Conservation (phyloP, 2,113 vertebrate genomes). For the Onychostruthus taczanowskii region DNA sequence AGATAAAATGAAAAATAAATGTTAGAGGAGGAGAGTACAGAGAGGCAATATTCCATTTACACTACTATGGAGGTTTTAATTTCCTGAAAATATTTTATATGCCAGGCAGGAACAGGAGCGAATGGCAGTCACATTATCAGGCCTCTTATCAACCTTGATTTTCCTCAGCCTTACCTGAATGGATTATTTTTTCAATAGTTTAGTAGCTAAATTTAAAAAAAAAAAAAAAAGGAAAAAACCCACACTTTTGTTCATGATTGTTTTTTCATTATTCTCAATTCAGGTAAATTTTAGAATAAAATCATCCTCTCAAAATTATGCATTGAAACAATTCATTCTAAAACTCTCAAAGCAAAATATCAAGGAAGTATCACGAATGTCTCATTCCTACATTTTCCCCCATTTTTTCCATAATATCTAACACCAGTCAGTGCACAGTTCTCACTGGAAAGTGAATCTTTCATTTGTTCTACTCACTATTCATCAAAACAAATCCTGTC, state of each 20-base stretch:
- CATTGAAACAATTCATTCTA: background rate
- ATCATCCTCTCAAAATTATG: background rate
- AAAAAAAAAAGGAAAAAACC: background rate
- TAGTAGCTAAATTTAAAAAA: background rate
- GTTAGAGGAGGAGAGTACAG: background rate
- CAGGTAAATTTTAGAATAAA: background rate
- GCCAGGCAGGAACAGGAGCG: background rate
- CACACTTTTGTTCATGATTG: background rate
- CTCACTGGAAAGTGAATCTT: slow-evolving; percentile 19
- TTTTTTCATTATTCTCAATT: background rate
- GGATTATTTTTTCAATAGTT: background rate
- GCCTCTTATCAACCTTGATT: slow-evolving; percentile 13
- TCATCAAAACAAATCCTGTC: slow-evolving; percentile 37
- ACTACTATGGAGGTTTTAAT: slow-evolving; percentile 34
- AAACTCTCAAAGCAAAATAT: slow-evolving; percentile 1
- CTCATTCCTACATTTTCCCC: background rate
- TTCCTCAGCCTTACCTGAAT: background rate
- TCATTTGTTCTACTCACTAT: slow-evolving; percentile 34
- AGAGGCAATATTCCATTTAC: background rate
- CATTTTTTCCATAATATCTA: slow-evolving; percentile 8
- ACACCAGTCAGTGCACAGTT: background rate
- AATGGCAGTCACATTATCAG: background rate
- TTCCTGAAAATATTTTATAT: slow-evolving; percentile 48
- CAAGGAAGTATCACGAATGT: background rate
- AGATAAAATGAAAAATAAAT: slow-evolving; percentile 1